Evolutionary conservation across 2,797 vertebrate species (phyloP), one percentile per base, ranked within the genome.

Genomic region (Acipenser transmontanus): DNA sequence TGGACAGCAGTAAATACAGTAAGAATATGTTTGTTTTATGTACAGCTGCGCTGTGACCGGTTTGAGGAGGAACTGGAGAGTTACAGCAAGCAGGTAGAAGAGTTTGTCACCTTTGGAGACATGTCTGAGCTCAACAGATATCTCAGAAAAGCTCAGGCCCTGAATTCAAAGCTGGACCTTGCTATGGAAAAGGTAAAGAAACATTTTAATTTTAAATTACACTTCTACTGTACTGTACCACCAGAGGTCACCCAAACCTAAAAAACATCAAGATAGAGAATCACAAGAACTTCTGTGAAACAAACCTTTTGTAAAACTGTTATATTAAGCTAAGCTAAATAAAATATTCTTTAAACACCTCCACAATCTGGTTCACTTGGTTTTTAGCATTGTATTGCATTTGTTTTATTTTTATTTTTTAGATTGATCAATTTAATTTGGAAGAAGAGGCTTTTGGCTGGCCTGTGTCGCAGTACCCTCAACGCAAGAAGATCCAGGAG

Each of bases 391-490:
- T 61, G 4, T 61, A 12, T 48, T 48, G 9, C 7, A 34, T 9
- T 12, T 50, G 60, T 12, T 10, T 8, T 61, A 48, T 49, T 63
- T 47, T 7, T 70, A 14, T 70, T 72, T 65, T 72, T 57, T 73
- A 97, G 94, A 90, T 94, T 20, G 87, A 93, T 64, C 83, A 87
- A 57, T 88, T 96, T 66, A 95, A 93, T 79, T 72, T 74, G 8
- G 94, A 96, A 68, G 93, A 97, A 61, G 93, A 94, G 72, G 86
- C 90, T 3, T 96, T 83, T 54, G 86, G 85, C 61, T 96, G 93
- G 93, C 34, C 83, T 14, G 49, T 87, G 49, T 91, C 93, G 51
- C 82, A 92, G 72, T 95, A 94, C 71, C 92, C 93, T 20, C 84
- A 88, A 64, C 80, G 87, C 51, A 96, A 93, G 83, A 89, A 78